These are phyloP conservation scores for Ispidina picta DNA, from an alignment of 2,797 vertebrate species.

Conservation along the genomic window DNA sequence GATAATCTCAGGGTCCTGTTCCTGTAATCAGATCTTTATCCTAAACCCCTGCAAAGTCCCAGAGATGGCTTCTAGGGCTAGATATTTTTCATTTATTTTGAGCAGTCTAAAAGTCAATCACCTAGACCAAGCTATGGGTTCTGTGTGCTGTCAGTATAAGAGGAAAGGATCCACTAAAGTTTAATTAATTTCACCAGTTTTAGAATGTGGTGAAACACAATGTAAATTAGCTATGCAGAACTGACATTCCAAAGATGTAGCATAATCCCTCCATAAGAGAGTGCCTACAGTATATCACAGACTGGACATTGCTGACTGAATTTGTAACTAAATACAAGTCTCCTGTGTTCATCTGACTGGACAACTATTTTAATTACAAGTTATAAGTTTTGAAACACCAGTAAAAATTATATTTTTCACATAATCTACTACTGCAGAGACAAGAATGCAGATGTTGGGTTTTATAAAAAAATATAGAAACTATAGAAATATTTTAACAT, in stretches of 20 bases:
- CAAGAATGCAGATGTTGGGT: background rate
- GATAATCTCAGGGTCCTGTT: background rate
- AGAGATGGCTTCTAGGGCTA: background rate
- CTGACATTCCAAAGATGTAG: background rate
- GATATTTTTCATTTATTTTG: background rate
- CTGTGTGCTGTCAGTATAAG: background rate
- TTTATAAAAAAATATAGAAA: background rate
- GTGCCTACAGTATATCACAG: background rate
- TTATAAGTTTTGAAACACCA: background rate
- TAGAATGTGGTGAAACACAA: background rate
- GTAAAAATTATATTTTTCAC: slow-evolving; percentile 15
- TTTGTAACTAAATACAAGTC: background rate
- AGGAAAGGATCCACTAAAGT: background rate
- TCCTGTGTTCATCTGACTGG: background rate
- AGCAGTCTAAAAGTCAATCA: background rate
- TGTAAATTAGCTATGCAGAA: background rate
- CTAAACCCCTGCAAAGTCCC: background rate
- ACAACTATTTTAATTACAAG: background rate
- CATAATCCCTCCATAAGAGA: background rate
- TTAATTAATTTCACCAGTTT: background rate
- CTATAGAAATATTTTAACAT: background rate
- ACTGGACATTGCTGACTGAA: background rate
- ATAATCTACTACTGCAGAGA: background rate
- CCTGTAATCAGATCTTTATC: slow-evolving; percentile 32
- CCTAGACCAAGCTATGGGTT: background rate